A percentile compares a stretch with the other conserved stretches of the same genome.
Conservation (phyloP, 2,113 vertebrate genomes). For the Tragelaphus buxtoni region DNA sequence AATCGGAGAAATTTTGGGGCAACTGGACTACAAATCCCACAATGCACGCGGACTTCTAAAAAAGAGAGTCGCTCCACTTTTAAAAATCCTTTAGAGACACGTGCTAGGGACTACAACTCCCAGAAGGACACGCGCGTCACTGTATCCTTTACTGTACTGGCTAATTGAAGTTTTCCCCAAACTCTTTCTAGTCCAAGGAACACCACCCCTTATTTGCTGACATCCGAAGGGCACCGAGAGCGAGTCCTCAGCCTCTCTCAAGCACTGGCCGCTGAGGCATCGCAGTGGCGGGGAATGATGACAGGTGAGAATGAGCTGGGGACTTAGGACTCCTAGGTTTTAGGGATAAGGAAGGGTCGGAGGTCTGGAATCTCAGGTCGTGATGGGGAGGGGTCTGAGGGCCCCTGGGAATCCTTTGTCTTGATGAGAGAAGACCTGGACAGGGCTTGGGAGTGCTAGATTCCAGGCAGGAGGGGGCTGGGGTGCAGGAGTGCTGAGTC, state of each 20-base stretch:
- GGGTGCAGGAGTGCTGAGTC: not conserved
- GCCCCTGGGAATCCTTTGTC: not conserved
- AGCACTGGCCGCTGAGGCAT: constrained; percentile 72
- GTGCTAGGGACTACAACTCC: not conserved
- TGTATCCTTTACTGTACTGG: not conserved
- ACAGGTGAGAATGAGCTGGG: constrained; percentile 56
- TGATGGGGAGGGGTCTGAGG: not conserved
- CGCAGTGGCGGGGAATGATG: constrained; percentile 65
- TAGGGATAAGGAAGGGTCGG: not conserved
- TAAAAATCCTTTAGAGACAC: not conserved
- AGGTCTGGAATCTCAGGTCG: not conserved
- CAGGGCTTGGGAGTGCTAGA: not conserved
- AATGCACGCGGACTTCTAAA: not conserved
- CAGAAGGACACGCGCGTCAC: not conserved
- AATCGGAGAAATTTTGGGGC: accelerated
- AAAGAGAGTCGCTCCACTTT: not conserved
- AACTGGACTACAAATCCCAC: not conserved
- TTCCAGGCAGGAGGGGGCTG: not conserved
- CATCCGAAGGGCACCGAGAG: constrained; percentile 66
- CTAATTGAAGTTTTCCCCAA: not conserved
- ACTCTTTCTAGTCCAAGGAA: constrained; percentile 36
- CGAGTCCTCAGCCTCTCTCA: constrained; percentile 77
- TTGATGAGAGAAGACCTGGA: not conserved
- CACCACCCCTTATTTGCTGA: not conserved
- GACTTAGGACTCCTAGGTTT: not conserved